These are phyloP conservation scores for Myripristis murdjan DNA, from an alignment of 2,797 vertebrate species.

Conservation along the genomic window DNA sequence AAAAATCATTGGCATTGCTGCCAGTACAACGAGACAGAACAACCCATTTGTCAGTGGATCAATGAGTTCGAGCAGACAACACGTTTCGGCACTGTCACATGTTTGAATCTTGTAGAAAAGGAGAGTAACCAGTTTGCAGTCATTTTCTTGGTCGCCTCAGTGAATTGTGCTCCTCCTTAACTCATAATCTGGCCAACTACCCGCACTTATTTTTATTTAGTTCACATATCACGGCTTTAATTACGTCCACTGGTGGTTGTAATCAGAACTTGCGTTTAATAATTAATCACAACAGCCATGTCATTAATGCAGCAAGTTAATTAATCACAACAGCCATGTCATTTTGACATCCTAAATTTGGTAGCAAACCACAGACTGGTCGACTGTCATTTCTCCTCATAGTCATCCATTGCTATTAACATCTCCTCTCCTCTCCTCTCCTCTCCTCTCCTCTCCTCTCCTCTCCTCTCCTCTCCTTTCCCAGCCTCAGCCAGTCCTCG, in stretches of 20 bases:
- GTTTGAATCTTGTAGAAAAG: conserved; percentile 6
- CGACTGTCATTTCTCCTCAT: neutral
- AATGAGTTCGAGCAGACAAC: too few species aligned
- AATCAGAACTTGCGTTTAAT: conserved; percentile 53
- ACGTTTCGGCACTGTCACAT: neutral
- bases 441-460: neutral
- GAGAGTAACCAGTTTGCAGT: neutral
- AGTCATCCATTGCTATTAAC: too few species aligned
- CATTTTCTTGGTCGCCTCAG: neutral
- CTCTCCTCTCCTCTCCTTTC: neutral
- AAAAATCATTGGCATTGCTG: conserved; percentile 34
- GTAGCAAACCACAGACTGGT: neutral
- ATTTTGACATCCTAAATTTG: conserved; percentile 17
- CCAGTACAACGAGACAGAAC: conserved; percentile 50
- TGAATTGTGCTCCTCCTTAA: neutral
- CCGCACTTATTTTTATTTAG: conserved; percentile 61
- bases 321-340: conserved; percentile 56
- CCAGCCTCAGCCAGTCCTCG: conserved; percentile 55
- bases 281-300: conserved; percentile 60
- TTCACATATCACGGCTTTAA: conserved; percentile 52
- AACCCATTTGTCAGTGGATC: too few species aligned
- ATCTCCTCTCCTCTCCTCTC: conserved; percentile 6
- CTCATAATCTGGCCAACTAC: conserved; percentile 15
- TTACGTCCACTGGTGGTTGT: conserved; percentile 56
- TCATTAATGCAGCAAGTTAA: conserved; percentile 35